These are phyloP conservation scores for Aix galericulata DNA, from an alignment of 2,113 vertebrate species.

Conservation along the genomic window DNA sequence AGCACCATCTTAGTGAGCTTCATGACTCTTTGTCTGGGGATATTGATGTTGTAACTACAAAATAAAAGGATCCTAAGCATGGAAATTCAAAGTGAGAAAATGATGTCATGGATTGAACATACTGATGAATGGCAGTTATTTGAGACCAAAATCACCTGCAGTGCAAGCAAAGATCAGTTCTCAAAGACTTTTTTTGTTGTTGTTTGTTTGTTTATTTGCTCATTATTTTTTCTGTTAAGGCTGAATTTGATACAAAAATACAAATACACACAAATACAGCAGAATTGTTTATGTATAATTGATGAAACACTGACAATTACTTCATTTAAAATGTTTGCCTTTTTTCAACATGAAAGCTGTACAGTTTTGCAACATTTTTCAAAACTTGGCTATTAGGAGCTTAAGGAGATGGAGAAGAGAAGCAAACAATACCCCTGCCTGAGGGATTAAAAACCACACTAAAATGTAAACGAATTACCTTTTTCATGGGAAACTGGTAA, in stretches of 20 bases:
- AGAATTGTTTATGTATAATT: neutral
- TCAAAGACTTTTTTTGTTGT: neutral
- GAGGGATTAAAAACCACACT: neutral
- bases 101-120: neutral
- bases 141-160: neutral
- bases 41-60: conserved; percentile 57
- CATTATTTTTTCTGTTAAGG: neutral
- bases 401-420: neutral
- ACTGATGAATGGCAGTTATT: neutral
- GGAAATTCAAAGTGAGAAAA: neutral
- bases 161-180: neutral
- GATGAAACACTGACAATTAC: neutral
- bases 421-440: neutral
- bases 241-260: neutral
- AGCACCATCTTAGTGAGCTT: conserved; percentile 70
- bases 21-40: conserved; percentile 62
- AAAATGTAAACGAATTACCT: neutral
- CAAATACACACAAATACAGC: neutral
- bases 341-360: neutral
- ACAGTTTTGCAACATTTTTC: neutral
- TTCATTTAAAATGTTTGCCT: neutral
- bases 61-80: neutral
- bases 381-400: neutral
- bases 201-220: neutral
- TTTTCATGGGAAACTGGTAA: neutral